Conservation (phyloP, 2,113 vertebrate genomes). For the Psittacula cyanocephala region DNA sequence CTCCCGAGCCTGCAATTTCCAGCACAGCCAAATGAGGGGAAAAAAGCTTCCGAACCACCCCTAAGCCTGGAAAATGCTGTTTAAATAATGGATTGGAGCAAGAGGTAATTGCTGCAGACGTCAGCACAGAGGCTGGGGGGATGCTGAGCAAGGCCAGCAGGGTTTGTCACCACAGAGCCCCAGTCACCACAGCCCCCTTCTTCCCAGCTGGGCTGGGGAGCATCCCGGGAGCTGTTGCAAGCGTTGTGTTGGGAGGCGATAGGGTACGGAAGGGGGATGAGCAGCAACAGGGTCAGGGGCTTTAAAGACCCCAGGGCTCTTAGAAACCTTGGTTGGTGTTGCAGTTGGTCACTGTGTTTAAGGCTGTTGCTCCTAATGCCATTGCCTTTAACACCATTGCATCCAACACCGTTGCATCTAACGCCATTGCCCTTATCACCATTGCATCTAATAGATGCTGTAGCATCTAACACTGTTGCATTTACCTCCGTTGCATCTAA, state of each 20-base stretch:
- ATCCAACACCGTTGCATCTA: background rate
- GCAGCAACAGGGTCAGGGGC: background rate
- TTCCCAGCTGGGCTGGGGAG: background rate
- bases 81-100: background rate
- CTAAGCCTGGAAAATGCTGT: background rate
- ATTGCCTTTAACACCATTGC: too few relatives aligned
- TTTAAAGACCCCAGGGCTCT: background rate
- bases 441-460: background rate
- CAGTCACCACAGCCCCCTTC: fast-evolving
- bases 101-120: background rate
- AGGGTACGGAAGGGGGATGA: background rate
- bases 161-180: background rate
- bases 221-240: background rate
- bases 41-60: background rate
- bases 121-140: fast-evolving
- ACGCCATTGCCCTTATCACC: background rate
- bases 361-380: background rate
- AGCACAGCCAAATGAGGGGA: background rate
- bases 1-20: conserved; percentile 11
- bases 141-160: background rate
- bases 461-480: background rate
- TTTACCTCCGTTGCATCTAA: fast-evolving
- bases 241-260: background rate
- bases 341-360: background rate
- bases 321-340: background rate